phyloP scores from a whole-genome alignment of 2,888 invertebrate genomes.

The Empis stercorea region DNA sequence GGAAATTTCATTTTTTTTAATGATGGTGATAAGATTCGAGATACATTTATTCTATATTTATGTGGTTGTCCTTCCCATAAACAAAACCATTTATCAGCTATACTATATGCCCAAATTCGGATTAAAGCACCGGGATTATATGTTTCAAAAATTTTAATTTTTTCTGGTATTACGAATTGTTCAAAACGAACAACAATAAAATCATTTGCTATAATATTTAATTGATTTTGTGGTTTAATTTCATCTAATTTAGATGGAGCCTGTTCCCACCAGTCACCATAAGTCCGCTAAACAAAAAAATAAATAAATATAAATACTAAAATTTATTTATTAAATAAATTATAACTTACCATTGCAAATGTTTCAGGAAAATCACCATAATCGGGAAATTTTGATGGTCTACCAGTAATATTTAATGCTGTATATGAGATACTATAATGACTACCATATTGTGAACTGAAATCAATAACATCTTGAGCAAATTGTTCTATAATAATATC shows the following conservation, averaged over 20 bases:
- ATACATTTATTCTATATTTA: constrained; percentile 38
- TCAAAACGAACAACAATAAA: constrained; percentile 47
- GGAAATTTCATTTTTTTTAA: constrained; percentile 44
- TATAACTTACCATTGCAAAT: constrained; percentile 65
- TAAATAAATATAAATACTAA: background rate
- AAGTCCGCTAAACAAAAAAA: constrained; percentile 49
- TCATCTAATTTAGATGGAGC: constrained; percentile 57
- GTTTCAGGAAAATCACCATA: constrained; percentile 88
- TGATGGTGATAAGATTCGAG: constrained; percentile 66
- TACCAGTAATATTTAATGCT: constrained; percentile 73
- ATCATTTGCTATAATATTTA: constrained; percentile 56
- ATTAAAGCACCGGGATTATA: constrained; percentile 77
- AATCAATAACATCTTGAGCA: constrained; percentile 59
- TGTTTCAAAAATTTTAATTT: constrained; percentile 66
- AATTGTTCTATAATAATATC: constrained; percentile 46
- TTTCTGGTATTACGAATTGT: constrained; percentile 31
- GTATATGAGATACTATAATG: constrained; percentile 67
- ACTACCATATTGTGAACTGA: constrained; percentile 81
- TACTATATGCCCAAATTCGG: constrained; percentile 57
- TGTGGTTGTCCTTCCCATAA: constrained; percentile 54
- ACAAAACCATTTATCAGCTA: constrained; percentile 48
- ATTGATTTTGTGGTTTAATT: constrained; percentile 61
- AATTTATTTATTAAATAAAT: background rate
- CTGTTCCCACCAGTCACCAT: constrained; percentile 73
- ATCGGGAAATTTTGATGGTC: constrained; percentile 71